Percentiles rank a stretch among this genome's conserved stretches.
Conservation (phyloP, 2,797 vertebrate genomes). For the Alca torda region DNA sequence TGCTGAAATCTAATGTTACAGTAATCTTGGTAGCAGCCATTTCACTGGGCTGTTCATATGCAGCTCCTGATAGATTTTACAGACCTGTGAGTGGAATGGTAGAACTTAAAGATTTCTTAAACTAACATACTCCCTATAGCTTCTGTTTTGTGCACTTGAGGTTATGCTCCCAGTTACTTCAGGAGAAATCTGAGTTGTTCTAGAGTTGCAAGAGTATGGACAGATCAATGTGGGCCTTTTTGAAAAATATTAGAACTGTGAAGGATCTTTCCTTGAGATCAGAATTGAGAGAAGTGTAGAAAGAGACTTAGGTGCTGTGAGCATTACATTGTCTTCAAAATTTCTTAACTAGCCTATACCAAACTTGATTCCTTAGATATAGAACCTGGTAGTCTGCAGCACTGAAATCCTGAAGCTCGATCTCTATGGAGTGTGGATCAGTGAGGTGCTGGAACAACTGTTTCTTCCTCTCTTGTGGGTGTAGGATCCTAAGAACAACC, state of each 20-base stretch:
- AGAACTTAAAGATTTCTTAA: neutral
- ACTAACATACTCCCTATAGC: neutral
- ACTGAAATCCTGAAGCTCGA: neutral
- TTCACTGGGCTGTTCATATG: neutral
- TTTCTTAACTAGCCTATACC: neutral
- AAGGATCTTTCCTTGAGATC: neutral
- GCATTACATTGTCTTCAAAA: neutral
- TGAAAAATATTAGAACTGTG: neutral
- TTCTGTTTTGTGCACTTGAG: neutral
- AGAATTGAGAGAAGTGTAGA: neutral
- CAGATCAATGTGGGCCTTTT: neutral
- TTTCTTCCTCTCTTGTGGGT: neutral
- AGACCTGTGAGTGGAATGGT: neutral
- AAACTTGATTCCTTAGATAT: neutral
- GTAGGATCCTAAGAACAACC: slow-evolving; percentile 83
- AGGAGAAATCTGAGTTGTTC: neutral
- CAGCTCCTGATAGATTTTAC: neutral
- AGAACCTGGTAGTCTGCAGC: neutral
- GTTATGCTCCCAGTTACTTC: neutral
- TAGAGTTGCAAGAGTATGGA: neutral
- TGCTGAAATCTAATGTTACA: neutral
- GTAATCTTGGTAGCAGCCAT: neutral
- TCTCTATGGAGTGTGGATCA: neutral
- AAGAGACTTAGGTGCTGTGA: neutral
- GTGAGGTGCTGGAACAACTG: neutral